A percentile compares a stretch with the other conserved stretches of the same genome.
phyloP scores from a whole-genome alignment of 2,797 vertebrate species.

The Myotis pilosus region DNA sequence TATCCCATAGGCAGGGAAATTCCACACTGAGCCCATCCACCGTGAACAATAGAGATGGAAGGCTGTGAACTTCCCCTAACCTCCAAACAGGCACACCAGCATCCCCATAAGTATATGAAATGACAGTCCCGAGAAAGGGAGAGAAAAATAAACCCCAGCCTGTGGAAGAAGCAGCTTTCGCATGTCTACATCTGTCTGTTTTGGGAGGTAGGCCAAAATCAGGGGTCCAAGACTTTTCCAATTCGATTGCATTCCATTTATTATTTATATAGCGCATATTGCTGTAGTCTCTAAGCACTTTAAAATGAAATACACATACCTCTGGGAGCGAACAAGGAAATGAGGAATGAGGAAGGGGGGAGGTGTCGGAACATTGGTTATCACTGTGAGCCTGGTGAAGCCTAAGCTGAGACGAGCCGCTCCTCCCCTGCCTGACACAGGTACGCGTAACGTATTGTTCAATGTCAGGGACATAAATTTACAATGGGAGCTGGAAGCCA shows the following conservation, averaged over 20 bases:
- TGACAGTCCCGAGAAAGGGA: conserved; percentile 8
- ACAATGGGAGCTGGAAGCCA: background rate
- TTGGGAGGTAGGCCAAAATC: conserved; percentile 59
- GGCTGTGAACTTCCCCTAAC: background rate
- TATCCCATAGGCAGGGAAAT: background rate
- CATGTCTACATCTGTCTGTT: conserved; percentile 56
- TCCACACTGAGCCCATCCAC: background rate
- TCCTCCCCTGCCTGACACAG: conserved; percentile 25
- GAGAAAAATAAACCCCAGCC: background rate
- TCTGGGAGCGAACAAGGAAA: conserved; percentile 63
- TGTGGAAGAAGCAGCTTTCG: conserved; percentile 46
- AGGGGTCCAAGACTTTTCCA: conserved; percentile 33
- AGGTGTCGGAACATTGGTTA: background rate
- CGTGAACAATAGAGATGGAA: background rate
- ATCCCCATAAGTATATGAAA: conserved; percentile 25
- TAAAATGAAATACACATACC: conserved; percentile 63
- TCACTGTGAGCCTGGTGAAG: background rate
- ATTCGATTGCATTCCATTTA: conserved; percentile 61
- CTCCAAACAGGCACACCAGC: background rate
- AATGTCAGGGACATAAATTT: background rate
- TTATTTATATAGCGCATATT: conserved; percentile 65
- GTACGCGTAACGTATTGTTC: conserved; percentile 43
- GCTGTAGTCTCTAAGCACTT: conserved; percentile 50
- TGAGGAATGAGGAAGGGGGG: background rate
- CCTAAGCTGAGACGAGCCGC: background rate